phyloP scores from a whole-genome alignment of 1,140 invertebrate species.

The Zaprionus lachaisei region DNA sequence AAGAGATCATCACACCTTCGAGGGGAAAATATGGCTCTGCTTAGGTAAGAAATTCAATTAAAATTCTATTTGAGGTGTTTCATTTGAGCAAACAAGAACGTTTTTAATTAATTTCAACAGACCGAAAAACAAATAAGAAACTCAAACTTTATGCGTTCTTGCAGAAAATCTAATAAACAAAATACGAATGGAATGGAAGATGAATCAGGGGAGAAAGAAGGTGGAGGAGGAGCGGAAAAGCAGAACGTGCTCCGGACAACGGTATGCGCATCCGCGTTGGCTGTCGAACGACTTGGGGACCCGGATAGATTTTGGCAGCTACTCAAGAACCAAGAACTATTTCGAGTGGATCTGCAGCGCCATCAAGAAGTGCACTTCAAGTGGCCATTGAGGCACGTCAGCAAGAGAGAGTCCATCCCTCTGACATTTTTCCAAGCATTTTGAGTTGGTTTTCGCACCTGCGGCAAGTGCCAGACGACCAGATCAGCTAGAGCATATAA shows the following conservation, averaged over 20 bases:
- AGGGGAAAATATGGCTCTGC: not conserved
- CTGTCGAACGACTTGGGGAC: constrained; percentile 28
- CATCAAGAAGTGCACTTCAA: constrained; percentile 34
- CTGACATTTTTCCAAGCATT: constrained; percentile 29
- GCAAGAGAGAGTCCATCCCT: not conserved
- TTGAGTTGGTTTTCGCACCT: constrained; percentile 25
- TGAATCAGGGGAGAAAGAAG: not conserved
- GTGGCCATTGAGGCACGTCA: constrained; percentile 50
- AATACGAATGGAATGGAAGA: constrained; percentile 46
- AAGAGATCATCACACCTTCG: constrained; percentile 61
- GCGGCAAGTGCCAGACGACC: constrained; percentile 46
- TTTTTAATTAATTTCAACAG: constrained; percentile 82
- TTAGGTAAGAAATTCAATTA: constrained; percentile 57
- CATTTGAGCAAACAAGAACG: constrained; percentile 60
- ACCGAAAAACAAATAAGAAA: constrained; percentile 78
- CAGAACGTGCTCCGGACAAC: constrained; percentile 27
- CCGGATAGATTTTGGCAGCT: constrained; percentile 70
- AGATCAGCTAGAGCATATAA: constrained; percentile 9
- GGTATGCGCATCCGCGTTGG: constrained; percentile 65
- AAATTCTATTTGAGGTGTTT: constrained; percentile 60
- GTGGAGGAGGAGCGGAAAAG: not conserved
- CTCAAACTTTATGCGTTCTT: constrained; percentile 56
- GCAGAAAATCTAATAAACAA: constrained; percentile 67
- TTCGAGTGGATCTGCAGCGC: constrained; percentile 45
- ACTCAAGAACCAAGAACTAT: constrained; percentile 61